Evolutionary conservation across 2,113 vertebrate species (phyloP).

Genomic region (Apus apus): DNA sequence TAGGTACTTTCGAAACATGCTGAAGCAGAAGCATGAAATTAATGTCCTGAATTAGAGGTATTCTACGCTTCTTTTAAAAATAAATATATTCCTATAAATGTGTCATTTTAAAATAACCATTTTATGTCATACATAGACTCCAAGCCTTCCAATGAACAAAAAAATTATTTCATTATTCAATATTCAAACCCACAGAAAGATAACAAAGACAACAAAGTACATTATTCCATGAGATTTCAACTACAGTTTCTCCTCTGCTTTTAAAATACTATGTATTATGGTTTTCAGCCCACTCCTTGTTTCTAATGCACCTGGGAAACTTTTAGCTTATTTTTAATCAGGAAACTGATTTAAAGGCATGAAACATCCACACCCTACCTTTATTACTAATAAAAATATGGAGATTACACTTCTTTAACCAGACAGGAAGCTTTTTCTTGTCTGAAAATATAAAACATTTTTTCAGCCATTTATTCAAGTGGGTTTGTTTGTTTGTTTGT

Average conservation of each 20-base stretch:
- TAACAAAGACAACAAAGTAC: not conserved
- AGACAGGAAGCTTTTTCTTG: not conserved
- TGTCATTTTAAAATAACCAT: not conserved
- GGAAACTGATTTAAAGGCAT: not conserved
- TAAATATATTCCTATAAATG: too few relatives aligned
- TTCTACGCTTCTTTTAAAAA: not conserved
- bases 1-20: not conserved
- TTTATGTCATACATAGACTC: not conserved
- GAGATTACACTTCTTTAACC: not conserved
- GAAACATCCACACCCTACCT: rapidly evolving
- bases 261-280: not conserved
- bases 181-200: not conserved
- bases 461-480: not conserved
- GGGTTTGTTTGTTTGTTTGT: too few relatives aligned
- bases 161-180: not conserved
- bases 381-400: not conserved
- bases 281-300: not conserved
- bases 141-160: not conserved
- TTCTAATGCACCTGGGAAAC: not conserved
- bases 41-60: not conserved
- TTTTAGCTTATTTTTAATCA: not conserved
- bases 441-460: not conserved
- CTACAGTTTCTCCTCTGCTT: not conserved
- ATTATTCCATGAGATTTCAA: not conserved
- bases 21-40: not conserved